phyloP scores from a whole-genome alignment of 2,797 vertebrate genomes.

The Xenops minutus region DNA sequence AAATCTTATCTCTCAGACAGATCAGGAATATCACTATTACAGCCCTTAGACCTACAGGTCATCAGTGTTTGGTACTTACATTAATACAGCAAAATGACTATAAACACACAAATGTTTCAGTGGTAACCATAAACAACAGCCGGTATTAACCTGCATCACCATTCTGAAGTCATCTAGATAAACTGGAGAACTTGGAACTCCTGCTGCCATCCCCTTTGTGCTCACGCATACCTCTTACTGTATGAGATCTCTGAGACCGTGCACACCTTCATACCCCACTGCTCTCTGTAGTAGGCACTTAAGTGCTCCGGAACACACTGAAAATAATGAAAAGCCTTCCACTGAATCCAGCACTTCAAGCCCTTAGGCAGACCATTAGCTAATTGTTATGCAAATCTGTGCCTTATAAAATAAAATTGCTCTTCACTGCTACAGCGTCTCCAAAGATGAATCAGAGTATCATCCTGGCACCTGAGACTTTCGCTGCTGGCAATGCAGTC shows the following conservation, averaged over 20 bases:
- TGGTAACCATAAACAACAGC: not conserved
- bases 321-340: not conserved
- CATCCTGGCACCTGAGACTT: not conserved
- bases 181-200: not conserved
- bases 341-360: not conserved
- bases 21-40: not conserved
- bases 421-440: not conserved
- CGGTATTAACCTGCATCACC: not conserved
- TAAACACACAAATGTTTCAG: not conserved
- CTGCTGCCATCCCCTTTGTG: not conserved
- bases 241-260: not conserved
- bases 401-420: not conserved
- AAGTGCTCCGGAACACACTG: not conserved
- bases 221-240: not conserved
- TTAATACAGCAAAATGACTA: not conserved
- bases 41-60: not conserved
- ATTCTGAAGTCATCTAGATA: not conserved
- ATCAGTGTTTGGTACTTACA: not conserved
- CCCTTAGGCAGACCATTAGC: not conserved
- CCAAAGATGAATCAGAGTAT: not conserved
- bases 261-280: not conserved
- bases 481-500: not conserved
- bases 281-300: not conserved
- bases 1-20: not conserved
- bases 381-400: not conserved